Percentiles rank a stretch among this genome's conserved stretches.
Conservation (phyloP, 2,113 vertebrate species). For the Oxyura jamaicensis region DNA sequence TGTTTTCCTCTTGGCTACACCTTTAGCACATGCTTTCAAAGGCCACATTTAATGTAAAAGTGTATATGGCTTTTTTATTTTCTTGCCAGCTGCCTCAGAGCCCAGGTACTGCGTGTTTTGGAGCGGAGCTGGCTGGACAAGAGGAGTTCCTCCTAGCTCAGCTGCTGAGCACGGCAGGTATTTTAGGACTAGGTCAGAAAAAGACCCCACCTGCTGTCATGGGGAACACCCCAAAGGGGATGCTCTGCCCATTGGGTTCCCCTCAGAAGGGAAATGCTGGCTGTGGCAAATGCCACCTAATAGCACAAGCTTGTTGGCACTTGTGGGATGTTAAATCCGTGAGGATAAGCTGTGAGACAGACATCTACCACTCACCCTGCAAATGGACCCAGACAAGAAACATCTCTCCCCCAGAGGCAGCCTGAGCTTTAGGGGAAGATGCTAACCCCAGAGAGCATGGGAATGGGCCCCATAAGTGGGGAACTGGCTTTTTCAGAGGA, state of each 20-base stretch:
- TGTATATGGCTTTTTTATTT: not conserved
- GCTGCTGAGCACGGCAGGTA: not conserved
- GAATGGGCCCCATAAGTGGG: not conserved
- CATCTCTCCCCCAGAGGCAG: not conserved
- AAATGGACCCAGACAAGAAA: not conserved
- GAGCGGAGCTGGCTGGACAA: not conserved
- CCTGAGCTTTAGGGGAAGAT: not conserved
- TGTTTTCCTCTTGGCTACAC: not conserved
- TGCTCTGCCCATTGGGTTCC: not conserved
- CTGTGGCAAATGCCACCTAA: not conserved
- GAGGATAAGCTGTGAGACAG: not conserved
- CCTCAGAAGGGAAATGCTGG: not conserved
- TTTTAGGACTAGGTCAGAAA: not conserved
- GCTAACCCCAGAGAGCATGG: not conserved
- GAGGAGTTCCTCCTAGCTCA: not conserved
- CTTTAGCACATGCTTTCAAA: rapidly evolving
- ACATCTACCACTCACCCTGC: not conserved
- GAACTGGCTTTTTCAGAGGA: not conserved
- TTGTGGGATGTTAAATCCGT: not conserved
- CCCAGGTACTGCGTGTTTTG: not conserved
- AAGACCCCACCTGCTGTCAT: not conserved
- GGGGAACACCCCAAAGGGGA: not conserved
- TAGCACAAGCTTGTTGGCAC: not conserved
- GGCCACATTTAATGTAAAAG: not conserved
- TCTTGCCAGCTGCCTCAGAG: not conserved